phyloP scores from a whole-genome alignment of 2,888 invertebrate genomes.

The Perithous albicinctus region DNA sequence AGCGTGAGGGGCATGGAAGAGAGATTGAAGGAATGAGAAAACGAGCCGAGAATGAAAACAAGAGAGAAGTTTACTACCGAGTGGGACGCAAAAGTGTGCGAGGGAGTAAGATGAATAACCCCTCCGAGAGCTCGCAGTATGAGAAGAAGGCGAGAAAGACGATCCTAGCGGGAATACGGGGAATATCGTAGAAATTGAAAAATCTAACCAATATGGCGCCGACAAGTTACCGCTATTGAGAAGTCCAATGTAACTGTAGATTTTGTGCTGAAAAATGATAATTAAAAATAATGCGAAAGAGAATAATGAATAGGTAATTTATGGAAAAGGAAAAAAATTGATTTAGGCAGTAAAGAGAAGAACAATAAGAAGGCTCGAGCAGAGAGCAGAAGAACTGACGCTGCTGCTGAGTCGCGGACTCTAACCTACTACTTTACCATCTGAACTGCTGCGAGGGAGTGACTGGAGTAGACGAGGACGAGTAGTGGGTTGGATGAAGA shows the following conservation, averaged over 20 bases:
- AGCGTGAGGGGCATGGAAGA: too few relatives aligned
- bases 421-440: constrained; percentile 9
- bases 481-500: neutral
- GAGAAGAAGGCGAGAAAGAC: neutral
- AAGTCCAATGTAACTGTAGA: neutral
- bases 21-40: constrained; percentile 53
- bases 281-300: neutral
- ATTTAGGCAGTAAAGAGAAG: neutral
- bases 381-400: neutral
- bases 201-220: constrained; percentile 21
- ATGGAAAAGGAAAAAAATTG: neutral
- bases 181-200: neutral
- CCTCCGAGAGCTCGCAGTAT: constrained; percentile 1
- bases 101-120: constrained; percentile 14
- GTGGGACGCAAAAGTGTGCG: constrained; percentile 19
- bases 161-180: neutral
- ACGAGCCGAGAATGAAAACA: constrained; percentile 60
- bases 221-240: neutral
- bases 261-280: neutral
- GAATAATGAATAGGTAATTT: neutral
- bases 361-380: neutral
- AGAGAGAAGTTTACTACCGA: constrained; percentile 50
- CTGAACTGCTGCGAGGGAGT: constrained; percentile 11
- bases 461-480: constrained; percentile 12
- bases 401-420: constrained; percentile 16